Conservation (phyloP, 2,113 vertebrate species). For the Illadopsis cleaveri region DNA sequence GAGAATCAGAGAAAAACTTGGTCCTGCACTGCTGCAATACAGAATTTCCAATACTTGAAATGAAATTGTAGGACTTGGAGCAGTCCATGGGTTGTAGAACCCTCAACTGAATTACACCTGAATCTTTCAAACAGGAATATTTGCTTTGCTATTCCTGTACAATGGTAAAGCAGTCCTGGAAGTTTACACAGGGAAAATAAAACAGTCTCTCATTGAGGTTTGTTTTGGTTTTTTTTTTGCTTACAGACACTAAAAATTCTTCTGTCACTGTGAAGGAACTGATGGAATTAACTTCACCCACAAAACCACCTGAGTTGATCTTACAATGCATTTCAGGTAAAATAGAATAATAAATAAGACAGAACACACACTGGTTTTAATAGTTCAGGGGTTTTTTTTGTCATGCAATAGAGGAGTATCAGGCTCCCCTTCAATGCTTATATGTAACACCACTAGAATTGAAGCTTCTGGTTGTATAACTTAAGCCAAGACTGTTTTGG, state of each 20-base stretch:
- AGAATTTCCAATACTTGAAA: neutral
- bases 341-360: neutral
- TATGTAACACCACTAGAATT: neutral
- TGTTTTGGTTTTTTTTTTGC: too few species aligned
- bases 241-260: neutral
- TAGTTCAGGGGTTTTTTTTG: neutral
- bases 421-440: neutral
- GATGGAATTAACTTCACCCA: neutral
- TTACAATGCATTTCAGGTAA: neutral
- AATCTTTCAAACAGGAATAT: neutral
- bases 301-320: neutral
- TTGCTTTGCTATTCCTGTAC: neutral
- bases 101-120: neutral
- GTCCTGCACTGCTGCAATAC: too few species aligned
- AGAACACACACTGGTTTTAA: neutral
- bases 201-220: neutral
- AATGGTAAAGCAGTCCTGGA: neutral
- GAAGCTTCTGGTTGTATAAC: neutral
- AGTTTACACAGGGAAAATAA: neutral
- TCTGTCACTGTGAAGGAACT: neutral
- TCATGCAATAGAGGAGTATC: neutral
- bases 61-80: neutral
- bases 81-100: neutral
- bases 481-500: neutral
- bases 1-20: neutral